Evolutionary conservation across 1,140 invertebrate genomes (phyloP), one percentile per base, ranked within the genome.

Genomic region (Littorina saxatilis): DNA sequence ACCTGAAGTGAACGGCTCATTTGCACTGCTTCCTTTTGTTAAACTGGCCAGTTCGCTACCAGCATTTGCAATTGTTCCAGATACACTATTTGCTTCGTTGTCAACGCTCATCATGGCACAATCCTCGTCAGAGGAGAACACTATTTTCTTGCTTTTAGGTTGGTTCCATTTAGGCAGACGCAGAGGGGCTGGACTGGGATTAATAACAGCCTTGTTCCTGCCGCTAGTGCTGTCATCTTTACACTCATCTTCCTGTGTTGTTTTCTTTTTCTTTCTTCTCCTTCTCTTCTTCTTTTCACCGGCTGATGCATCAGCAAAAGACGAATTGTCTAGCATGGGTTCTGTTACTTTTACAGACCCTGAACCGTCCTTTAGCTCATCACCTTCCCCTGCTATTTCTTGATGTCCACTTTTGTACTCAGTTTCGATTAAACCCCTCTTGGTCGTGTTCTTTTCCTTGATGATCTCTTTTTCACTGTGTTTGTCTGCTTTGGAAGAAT

Each of bases 111-210:
- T 37, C n/a, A 27, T 27, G n/a, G 47, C 68, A 23, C 9, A 27
- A 29, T 74, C 79, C 23, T 27, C 47, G 11, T 73, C 68, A 39
- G 79, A 80, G 3, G 39, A 72, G 43, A 80, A 80, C 5, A 61
- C 70, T 7, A 58, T 73, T 43, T 80, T 80, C 32, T 29, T 58
- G 37, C 35, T 73, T 29, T 55, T 72, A 37, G 79, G 47, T 23
- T 73, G 47, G 47, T 80, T 43, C 50, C 68, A 23, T 17, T 55
- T 58, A 20, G 79, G 79, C 29, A 74, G 50, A 23, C 52, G 50
- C 20, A 80, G 37, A n/a, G 40, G 29, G 11, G 37, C 20, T 29
- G 47, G 63, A 32, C 47, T 39, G n/a, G 47, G 52, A 20, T 63
- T 32, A n/a, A 20, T 72, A n/a, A 17, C n/a, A 29, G 68, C n/a